These are phyloP conservation scores for Otus sunia DNA, from an alignment of 2,113 vertebrate genomes.

Conservation along the genomic window DNA sequence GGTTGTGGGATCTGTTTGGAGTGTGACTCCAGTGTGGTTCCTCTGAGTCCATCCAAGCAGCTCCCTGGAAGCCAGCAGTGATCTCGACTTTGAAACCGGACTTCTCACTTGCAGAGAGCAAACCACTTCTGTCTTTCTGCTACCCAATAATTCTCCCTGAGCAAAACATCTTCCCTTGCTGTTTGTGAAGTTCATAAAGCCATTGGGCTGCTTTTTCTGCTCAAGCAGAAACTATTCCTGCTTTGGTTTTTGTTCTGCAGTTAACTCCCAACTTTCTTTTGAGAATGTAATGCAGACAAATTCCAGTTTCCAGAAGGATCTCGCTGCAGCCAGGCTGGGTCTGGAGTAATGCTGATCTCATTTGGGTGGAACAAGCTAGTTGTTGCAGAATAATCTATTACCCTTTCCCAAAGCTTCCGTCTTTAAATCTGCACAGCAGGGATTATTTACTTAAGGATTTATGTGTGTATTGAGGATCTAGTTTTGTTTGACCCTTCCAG, in stretches of 20 bases:
- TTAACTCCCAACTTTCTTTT: neutral
- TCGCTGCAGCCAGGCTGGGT: neutral
- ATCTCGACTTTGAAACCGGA: neutral
- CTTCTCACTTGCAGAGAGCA: neutral
- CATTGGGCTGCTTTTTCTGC: neutral
- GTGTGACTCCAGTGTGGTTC: neutral
- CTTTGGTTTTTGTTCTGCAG: neutral
- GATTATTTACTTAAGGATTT: constrained; percentile 55
- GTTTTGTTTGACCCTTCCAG: neutral
- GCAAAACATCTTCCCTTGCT: neutral
- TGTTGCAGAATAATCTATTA: constrained; percentile 2
- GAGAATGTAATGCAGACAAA: neutral
- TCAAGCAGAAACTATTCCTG: neutral
- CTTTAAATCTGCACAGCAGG: neutral
- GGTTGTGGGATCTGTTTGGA: neutral
- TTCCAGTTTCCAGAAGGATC: constrained; percentile 11
- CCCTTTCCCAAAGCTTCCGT: neutral
- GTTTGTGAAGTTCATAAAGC: neutral
- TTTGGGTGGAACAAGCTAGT: constrained; percentile 40
- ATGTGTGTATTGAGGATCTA: neutral
- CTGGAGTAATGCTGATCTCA: neutral
- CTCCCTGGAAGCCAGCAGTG: neutral
- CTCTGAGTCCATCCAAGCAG: neutral
- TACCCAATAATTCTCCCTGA: neutral
- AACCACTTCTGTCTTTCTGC: neutral